These are phyloP conservation scores for Bombyx mori DNA, from an alignment of 1,140 invertebrate genomes.

Conservation along the genomic window DNA sequence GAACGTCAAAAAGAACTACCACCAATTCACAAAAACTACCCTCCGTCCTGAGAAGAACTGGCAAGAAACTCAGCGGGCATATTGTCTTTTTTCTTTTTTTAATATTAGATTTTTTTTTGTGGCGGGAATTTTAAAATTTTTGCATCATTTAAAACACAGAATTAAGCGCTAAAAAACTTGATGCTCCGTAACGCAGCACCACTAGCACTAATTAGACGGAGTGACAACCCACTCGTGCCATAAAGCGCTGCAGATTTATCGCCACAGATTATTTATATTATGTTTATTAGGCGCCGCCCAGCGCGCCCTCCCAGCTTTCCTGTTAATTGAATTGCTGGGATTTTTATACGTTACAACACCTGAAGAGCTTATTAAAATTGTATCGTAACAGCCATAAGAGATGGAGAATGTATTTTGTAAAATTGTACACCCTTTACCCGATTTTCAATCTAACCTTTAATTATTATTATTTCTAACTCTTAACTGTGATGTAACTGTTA, in stretches of 20 bases:
- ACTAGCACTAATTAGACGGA: slow-evolving; percentile 67
- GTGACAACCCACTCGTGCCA: slow-evolving; percentile 69
- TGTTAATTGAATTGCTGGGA: slow-evolving; percentile 66
- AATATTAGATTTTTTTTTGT: too few species aligned
- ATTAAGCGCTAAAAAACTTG: slow-evolving; percentile 42
- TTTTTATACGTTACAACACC: slow-evolving; percentile 59
- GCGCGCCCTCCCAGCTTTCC: slow-evolving; percentile 49
- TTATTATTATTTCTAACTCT: neutral
- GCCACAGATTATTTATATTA: slow-evolving; percentile 70
- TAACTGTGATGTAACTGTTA: neutral
- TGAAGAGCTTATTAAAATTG: slow-evolving; percentile 36
- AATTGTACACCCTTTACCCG: neutral
- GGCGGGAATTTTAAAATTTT: too few species aligned
- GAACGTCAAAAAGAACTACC: too few species aligned
- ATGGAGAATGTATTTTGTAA: too few species aligned
- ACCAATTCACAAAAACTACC: too few species aligned
- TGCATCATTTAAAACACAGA: neutral
- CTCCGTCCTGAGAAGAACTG: too few species aligned
- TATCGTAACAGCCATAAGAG: too few species aligned
- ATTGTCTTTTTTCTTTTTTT: too few species aligned
- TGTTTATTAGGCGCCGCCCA: slow-evolving; percentile 67
- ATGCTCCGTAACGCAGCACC: slow-evolving; percentile 28
- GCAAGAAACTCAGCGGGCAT: too few species aligned
- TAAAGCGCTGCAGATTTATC: slow-evolving; percentile 70
- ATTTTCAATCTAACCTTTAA: neutral